Evolutionary conservation across 2,113 vertebrate species (phyloP), one percentile per base, ranked within the genome.

Genomic region (Neomonachus schauinslandi): DNA sequence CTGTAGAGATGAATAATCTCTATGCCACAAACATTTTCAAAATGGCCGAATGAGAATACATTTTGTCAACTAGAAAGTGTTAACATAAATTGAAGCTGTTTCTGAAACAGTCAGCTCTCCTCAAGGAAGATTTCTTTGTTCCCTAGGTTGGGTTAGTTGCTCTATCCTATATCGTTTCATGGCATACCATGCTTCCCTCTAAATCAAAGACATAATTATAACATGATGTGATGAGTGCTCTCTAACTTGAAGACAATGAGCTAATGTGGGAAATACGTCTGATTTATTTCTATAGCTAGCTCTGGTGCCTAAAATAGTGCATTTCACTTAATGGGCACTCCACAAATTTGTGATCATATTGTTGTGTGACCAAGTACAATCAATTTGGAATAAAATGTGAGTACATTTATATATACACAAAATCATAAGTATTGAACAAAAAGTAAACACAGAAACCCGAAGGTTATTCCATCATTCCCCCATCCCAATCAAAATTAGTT

Each of bases 361-460:
- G 21, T 26, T 55, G 4, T 49, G 7, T 80, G 33, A 36, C 14
- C 39, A 92, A 71, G 16, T 14, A 33, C 36, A 90, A 46, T 74
- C 9, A 61, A 53, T 79, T 87, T 80, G 42, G 7, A 94, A 77
- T 95, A 81, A 79, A 94, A 80, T 79, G 10, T 51, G 46, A 92
- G 55, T 39, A 76, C 1, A 59, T 76, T 79, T 94, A 74, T 22
- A 90, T 26, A 84, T n/a, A 57, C 1, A 86, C 2, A 89, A 39
- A 15, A 59, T 18, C 26, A 74, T 79, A 80, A 92, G 18, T 39
- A 0, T 65, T 90, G 57, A 15, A 28, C 3, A 18, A 28, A 84
- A 83, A 24, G 13, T 83, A 71, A 96, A 91, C 16, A 71, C 19
- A 87, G 39, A 95, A 91, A 85, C 4, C 2, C 11, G 13, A 55